Evolutionary conservation across 2,113 vertebrate genomes (phyloP).

Genomic region (Podarcis cretensis): DNA sequence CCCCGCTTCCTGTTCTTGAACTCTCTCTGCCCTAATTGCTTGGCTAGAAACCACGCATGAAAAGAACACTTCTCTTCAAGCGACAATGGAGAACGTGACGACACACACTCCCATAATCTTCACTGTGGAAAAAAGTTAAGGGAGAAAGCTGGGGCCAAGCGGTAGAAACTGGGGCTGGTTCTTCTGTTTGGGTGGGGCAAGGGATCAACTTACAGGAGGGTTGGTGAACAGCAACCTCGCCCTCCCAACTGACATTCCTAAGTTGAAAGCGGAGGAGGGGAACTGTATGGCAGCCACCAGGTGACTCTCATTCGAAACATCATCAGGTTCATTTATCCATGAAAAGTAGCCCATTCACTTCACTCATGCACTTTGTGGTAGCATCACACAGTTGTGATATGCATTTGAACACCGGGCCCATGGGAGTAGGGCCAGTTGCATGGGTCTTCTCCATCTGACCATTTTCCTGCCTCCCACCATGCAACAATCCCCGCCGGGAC

Average conservation of each 20-base stretch:
- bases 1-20: conserved; percentile 47
- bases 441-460: background rate
- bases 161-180: background rate
- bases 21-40: conserved; percentile 45
- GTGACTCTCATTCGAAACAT: background rate
- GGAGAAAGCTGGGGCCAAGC: background rate
- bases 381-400: background rate
- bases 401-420: background rate
- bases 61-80: background rate
- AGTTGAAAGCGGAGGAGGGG: background rate
- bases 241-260: background rate
- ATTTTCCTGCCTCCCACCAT: background rate
- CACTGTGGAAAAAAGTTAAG: background rate
- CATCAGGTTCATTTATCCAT: background rate
- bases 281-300: background rate
- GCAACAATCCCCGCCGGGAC: background rate
- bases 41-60: background rate
- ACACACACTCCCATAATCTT: background rate
- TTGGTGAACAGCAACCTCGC: background rate
- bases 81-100: background rate
- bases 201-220: background rate
- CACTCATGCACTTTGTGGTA: background rate
- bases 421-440: background rate
- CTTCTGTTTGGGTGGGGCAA: background rate
- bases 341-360: background rate